Evolutionary conservation across 2,888 invertebrate genomes (phyloP).

Genomic region (Nomada hirtipes): DNA sequence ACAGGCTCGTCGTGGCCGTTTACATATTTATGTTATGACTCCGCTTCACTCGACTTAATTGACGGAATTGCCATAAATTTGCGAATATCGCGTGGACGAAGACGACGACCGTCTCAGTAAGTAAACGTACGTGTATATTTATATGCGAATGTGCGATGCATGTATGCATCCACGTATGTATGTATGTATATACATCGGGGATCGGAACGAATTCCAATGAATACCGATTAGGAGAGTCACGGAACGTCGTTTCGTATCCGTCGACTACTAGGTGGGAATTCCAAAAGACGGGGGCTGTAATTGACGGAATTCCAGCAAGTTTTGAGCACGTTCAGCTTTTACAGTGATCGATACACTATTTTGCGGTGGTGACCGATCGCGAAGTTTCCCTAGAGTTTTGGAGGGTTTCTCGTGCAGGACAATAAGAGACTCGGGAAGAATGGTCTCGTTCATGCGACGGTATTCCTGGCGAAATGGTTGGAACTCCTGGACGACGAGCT

Average conservation of each 20-base stretch:
- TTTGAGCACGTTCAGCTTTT: conserved; percentile 57
- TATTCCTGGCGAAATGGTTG: conserved; percentile 6
- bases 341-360: conserved; percentile 52
- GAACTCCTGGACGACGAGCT: not conserved
- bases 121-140: not conserved
- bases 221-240: conserved; percentile 68
- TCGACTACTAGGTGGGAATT: conserved; percentile 54
- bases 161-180: conserved; percentile 1
- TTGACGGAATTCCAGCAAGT: conserved; percentile 58
- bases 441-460: conserved; percentile 20
- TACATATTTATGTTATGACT: conserved; percentile 84
- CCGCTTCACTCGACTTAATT: conserved; percentile 82
- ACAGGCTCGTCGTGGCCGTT: conserved; percentile 76
- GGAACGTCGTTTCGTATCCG: conserved; percentile 62
- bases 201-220: conserved; percentile 71
- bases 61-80: conserved; percentile 84
- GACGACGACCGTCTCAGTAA: conserved; percentile 23
- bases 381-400: conserved; percentile 42
- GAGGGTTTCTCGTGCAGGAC: conserved; percentile 9
- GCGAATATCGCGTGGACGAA: conserved; percentile 76
- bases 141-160: not conserved
- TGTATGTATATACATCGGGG: conserved; percentile 14
- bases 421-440: conserved; percentile 41
- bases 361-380: conserved; percentile 30
- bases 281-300: conserved; percentile 60